Percentiles rank a stretch among this genome's conserved stretches.
phyloP scores from a whole-genome alignment of 2,888 invertebrate species.

The Lottia gigantea region DNA sequence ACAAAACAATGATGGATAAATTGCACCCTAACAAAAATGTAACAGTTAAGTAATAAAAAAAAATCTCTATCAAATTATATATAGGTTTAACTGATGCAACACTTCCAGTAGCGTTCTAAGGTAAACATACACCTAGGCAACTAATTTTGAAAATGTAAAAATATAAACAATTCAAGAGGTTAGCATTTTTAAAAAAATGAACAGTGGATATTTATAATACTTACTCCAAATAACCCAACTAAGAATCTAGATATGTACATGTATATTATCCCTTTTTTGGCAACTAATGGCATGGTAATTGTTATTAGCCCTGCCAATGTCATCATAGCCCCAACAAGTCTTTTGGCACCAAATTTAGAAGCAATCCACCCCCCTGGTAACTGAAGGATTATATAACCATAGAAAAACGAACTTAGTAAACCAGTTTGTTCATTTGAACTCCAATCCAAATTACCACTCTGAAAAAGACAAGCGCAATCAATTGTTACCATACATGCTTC shows the following conservation, averaged over 20 bases:
- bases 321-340: slow-evolving; percentile 27
- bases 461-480: background rate
- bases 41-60: too few species aligned
- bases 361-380: slow-evolving; percentile 34
- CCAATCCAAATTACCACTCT: slow-evolving; percentile 31
- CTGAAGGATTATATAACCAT: slow-evolving; percentile 26
- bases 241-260: slow-evolving; percentile 28
- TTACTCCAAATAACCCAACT: slow-evolving; percentile 32
- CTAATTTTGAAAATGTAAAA: too few species aligned
- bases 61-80: too few species aligned
- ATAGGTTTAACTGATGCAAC: too few species aligned
- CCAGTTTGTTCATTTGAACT: slow-evolving; percentile 26
- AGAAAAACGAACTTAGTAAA: slow-evolving; percentile 34
- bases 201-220: background rate
- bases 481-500: too few species aligned
- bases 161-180: too few species aligned
- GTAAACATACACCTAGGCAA: too few species aligned
- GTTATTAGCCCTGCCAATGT: slow-evolving; percentile 21
- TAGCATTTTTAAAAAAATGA: background rate
- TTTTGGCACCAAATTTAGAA: slow-evolving; percentile 27
- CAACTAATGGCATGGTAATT: slow-evolving; percentile 26
- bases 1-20: slow-evolving; percentile 94
- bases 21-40: slow-evolving; percentile 71
- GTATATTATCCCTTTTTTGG: slow-evolving; percentile 22
- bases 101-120: too few species aligned